A percentile compares a stretch with the other conserved stretches of the same genome.
Evolutionary conservation across 2,797 vertebrate species (phyloP).

Genomic region (Gallirallus australis): DNA sequence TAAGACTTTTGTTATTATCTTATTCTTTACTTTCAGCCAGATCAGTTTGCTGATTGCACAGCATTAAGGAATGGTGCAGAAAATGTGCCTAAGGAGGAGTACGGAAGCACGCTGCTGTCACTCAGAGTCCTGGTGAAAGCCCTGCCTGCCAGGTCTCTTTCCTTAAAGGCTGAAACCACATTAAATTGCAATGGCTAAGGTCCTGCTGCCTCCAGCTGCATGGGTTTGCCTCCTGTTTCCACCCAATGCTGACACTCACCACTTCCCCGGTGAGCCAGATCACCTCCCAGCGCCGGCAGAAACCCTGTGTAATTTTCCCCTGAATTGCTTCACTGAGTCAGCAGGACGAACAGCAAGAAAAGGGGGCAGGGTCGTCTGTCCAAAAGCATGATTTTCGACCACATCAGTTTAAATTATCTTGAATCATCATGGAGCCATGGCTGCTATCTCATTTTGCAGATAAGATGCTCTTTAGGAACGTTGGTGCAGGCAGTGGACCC

Average conservation of each 20-base stretch:
- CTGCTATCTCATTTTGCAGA: not conserved
- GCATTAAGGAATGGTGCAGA: not conserved
- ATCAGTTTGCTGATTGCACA: not conserved
- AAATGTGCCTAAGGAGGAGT: not conserved
- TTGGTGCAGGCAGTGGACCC: not conserved
- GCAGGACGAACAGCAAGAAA: not conserved
- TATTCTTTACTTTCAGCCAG: not conserved
- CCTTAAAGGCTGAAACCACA: not conserved
- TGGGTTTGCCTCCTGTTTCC: not conserved
- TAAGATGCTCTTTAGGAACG: not conserved
- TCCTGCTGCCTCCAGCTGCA: not conserved
- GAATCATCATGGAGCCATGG: not conserved
- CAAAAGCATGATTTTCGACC: not conserved
- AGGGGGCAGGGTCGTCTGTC: not conserved
- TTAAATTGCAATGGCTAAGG: not conserved
- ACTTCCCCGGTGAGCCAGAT: not conserved
- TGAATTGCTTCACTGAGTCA: not conserved
- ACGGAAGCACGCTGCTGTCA: not conserved
- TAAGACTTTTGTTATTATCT: not conserved
- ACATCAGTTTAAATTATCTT: not conserved
- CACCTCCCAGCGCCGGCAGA: not conserved
- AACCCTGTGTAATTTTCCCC: not conserved
- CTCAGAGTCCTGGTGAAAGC: not conserved
- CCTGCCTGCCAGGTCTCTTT: not conserved
- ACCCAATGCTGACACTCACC: accelerated